phyloP scores from a whole-genome alignment of 2,797 vertebrate genomes.

The Hyperoplus immaculatus region DNA sequence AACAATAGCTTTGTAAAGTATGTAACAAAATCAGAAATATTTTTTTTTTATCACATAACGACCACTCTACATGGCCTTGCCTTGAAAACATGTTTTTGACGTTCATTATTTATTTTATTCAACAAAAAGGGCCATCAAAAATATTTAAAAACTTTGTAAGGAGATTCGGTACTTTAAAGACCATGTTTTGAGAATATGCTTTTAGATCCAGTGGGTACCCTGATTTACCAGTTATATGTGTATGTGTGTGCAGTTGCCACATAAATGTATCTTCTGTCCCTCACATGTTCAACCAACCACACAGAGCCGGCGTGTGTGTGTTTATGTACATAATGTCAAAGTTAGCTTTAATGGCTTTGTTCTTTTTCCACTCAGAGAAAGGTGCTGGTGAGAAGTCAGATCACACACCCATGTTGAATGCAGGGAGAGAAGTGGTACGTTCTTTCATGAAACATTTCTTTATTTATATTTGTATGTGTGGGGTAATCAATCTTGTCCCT shows the following conservation, averaged over 20 bases:
- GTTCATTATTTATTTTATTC: no score
- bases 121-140: no score
- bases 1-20: no score
- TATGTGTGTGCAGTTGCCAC: background rate
- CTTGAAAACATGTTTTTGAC: no score
- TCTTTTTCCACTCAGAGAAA: slow-evolving; percentile 59
- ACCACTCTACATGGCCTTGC: no score
- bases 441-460: background rate
- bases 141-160: no score
- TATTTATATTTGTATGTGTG: background rate
- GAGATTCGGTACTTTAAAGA: no score
- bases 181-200: no score
- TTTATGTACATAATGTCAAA: background rate
- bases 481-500: background rate
- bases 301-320: background rate
- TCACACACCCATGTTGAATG: slow-evolving; percentile 29
- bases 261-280: background rate
- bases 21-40: no score
- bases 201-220: no score
- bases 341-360: slow-evolving; percentile 23
- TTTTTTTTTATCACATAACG: no score
- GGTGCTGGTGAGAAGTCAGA: slow-evolving; percentile 9
- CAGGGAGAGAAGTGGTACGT: slow-evolving; percentile 80
- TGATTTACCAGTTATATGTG: background rate
- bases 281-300: background rate